Conservation (phyloP, 2,113 vertebrate genomes). For the Poeciliopsis prolifica region DNA sequence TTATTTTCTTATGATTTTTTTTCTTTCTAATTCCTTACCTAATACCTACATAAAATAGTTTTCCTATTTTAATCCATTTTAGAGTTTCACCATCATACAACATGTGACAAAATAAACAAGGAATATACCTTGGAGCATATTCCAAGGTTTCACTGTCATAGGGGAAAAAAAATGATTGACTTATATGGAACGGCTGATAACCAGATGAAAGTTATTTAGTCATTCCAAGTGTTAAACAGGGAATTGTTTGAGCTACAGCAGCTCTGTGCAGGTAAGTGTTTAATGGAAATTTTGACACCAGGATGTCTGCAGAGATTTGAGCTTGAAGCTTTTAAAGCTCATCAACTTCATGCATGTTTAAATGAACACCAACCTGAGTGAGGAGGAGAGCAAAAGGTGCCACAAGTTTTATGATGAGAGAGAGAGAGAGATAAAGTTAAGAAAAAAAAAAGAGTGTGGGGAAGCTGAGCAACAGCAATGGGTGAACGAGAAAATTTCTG, state of each 20-base stretch:
- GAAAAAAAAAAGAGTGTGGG: slow-evolving; percentile 16
- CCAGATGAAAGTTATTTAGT: background rate
- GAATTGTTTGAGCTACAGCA: slow-evolving; percentile 1
- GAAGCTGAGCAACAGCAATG: slow-evolving; percentile 19
- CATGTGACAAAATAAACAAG: too few relatives aligned
- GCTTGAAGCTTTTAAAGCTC: slow-evolving; percentile 2
- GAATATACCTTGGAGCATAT: too few relatives aligned
- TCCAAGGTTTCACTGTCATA: background rate
- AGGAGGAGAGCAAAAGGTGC: background rate
- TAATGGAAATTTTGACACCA: slow-evolving; percentile 13
- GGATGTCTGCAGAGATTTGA: background rate
- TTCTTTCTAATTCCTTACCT: too few relatives aligned
- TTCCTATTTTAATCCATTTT: background rate
- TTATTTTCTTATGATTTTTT: background rate
- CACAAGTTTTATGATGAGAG: slow-evolving; percentile 1
- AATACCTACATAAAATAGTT: background rate
- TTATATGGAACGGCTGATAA: background rate
- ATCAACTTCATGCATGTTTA: slow-evolving; percentile 16
- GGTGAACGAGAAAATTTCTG: background rate
- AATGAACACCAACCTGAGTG: slow-evolving; percentile 16
- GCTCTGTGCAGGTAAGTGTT: background rate
- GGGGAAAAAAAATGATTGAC: background rate
- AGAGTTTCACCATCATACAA: background rate
- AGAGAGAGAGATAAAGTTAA: slow-evolving; percentile 8
- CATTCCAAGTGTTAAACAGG: background rate